Evolutionary conservation across 1,140 invertebrate species (phyloP).

Genomic region (Zaprionus nigranus): DNA sequence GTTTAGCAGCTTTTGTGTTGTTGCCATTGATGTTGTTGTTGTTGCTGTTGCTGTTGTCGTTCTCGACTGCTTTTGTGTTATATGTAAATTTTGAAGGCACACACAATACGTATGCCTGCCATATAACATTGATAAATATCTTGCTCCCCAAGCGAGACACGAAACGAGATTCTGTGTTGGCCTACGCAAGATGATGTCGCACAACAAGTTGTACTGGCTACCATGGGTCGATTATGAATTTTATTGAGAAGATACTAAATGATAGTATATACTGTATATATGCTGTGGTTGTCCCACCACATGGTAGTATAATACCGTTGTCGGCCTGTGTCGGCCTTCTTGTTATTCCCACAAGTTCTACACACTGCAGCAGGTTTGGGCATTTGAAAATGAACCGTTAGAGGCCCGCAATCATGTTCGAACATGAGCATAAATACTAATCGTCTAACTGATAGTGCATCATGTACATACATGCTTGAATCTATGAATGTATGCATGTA

Average conservation of each 20-base stretch:
- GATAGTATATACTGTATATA: constrained; percentile 8
- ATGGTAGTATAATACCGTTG: constrained; percentile 61
- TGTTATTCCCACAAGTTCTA: constrained; percentile 12
- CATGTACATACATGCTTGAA: background rate
- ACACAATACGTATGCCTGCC: constrained; percentile 33
- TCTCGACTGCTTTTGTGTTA: constrained; percentile 51
- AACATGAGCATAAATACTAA: constrained; percentile 29
- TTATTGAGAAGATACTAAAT: constrained; percentile 63
- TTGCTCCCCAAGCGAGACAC: background rate
- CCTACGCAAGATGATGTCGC: constrained; percentile 41
- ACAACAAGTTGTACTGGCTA: constrained; percentile 75
- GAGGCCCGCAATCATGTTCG: constrained; percentile 16
- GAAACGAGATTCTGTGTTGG: constrained; percentile 69
- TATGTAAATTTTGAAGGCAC: constrained; percentile 68
- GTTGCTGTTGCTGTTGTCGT: background rate
- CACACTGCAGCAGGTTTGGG: constrained; percentile 35
- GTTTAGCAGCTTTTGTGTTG: constrained; percentile 44
- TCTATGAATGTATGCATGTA: background rate
- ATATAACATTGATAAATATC: constrained; percentile 50
- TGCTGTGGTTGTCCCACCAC: background rate
- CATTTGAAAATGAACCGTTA: constrained; percentile 27
- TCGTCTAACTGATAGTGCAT: constrained; percentile 4
- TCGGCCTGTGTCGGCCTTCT: constrained; percentile 2
- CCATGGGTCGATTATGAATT: constrained; percentile 63
- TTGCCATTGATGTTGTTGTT: background rate